phyloP scores from a whole-genome alignment of 2,888 invertebrate species.

The Alloscopus bannaensis region DNA sequence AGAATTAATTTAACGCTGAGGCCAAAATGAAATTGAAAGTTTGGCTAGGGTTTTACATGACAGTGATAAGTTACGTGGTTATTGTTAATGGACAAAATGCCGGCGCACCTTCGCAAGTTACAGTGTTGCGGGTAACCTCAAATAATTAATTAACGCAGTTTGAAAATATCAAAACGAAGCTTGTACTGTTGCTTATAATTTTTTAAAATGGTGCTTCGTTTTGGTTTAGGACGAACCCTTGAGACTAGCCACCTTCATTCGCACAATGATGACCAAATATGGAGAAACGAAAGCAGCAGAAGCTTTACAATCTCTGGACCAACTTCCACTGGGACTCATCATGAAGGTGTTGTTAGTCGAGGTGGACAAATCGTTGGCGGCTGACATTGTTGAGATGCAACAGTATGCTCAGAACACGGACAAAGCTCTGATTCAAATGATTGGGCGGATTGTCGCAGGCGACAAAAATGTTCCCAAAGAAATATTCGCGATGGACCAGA shows the following conservation, averaged over 20 bases:
- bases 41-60: too few relatives aligned
- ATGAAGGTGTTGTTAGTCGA: slow-evolving; percentile 62
- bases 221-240: slow-evolving; percentile 10
- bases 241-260: slow-evolving; percentile 52
- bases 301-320: slow-evolving; percentile 60
- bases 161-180: too few relatives aligned
- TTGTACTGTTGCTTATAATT: too few relatives aligned
- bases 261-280: slow-evolving; percentile 48
- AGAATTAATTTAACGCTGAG: too few relatives aligned
- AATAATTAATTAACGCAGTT: too few relatives aligned
- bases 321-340: slow-evolving; percentile 44
- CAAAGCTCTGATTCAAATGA: slow-evolving; percentile 47
- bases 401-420: slow-evolving; percentile 60
- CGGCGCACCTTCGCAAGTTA: too few relatives aligned
- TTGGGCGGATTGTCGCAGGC: slow-evolving; percentile 58
- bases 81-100: too few relatives aligned
- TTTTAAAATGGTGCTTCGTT: too few relatives aligned
- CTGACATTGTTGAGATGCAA: slow-evolving; percentile 65
- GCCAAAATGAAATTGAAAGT: too few relatives aligned
- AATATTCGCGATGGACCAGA: slow-evolving; percentile 61
- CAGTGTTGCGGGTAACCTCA: not conserved
- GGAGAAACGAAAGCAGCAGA: slow-evolving; percentile 51
- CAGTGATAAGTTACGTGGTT: too few relatives aligned
- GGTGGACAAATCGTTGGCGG: slow-evolving; percentile 54
- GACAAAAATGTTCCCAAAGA: slow-evolving; percentile 61